These are phyloP conservation scores for Chromoteleia sp. DNA, from an alignment of 2,888 invertebrate species.

Conservation along the genomic window DNA sequence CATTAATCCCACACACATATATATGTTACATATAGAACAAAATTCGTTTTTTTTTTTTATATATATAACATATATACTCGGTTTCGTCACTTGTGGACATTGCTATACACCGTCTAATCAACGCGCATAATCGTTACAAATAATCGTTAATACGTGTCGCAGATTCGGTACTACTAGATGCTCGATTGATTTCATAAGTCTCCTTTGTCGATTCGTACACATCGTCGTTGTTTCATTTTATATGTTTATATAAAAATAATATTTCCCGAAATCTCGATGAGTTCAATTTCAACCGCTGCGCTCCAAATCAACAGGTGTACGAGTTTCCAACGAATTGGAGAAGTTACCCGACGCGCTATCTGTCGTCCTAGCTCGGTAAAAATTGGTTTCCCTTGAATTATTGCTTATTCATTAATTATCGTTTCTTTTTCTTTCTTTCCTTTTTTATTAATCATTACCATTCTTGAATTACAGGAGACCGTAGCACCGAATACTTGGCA, in stretches of 20 bases:
- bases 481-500: slow-evolving; percentile 66
- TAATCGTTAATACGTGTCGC: slow-evolving; percentile 64
- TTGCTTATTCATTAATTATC: no score
- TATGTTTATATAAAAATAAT: slow-evolving; percentile 31
- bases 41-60: slow-evolving; percentile 1
- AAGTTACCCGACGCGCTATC: neutral
- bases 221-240: neutral
- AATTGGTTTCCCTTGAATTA: no score
- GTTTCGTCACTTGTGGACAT: slow-evolving; percentile 68
- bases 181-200: slow-evolving; percentile 4
- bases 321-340: slow-evolving; percentile 2
- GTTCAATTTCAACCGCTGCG: neutral
- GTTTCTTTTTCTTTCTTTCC: no score
- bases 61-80: slow-evolving; percentile 27
- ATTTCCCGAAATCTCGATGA: slow-evolving; percentile 6
- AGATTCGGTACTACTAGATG: slow-evolving; percentile 49
- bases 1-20: slow-evolving; percentile 21
- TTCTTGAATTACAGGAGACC: neutral
- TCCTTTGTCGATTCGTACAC: slow-evolving; percentile 16
- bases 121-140: slow-evolving; percentile 70
- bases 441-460: neutral
- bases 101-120: slow-evolving; percentile 70
- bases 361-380: neutral
- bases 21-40: slow-evolving; percentile 1
- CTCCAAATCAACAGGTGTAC: slow-evolving; percentile 18